Base-by-base conservation (phyloP, 2,113 vertebrate genomes). In the Nerophis lumbriciformis region DNA sequence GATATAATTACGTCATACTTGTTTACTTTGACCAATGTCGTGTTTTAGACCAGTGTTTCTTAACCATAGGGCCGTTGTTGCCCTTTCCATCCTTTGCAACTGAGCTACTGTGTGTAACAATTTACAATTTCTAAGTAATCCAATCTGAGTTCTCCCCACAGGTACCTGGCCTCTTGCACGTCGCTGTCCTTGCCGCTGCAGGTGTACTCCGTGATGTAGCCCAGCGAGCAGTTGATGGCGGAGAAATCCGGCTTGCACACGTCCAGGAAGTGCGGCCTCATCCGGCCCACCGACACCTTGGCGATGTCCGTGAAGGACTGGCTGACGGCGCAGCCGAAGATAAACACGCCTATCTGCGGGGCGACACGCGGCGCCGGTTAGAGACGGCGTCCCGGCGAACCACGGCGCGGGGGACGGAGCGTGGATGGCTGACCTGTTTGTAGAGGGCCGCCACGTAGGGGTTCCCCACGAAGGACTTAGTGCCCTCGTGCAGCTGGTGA, bases 231-330 rank as follows among this genome's bases (percentile, higher is more conserved):
- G 89, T 95, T 87, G 85, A 96, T 93, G 63, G 79, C 81, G 68
- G 90, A 85, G 83, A 93, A 93, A 82, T 97, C 88, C 2, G 91
- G 91, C n/a, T 82, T 60, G 11, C 96, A 99, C 56, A 98, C 92
- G 0, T 86, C 91, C 63, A 99, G 60, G 85, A 99, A 99, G 83
- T 99, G 95, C 0, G 97, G 97, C 70, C 97, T 88, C 91, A 98
- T 89, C 38, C 97, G 94, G 16, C 97, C 97, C n/a, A 98, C 94
- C 1, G 97, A 96, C 81, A 99, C 95, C 84, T 99, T 99, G 72
- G 96, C 97, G 42, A 99, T 98, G 91, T 99, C 95, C 19, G 97
- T 99, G 88, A 99, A 96, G 14, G 95, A 98, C 85, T 99, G 97
- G 89, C 97, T 99, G 83, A 98, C 88, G 55, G 95, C 95, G 0